phyloP scores from a whole-genome alignment of 2,113 vertebrate genomes.

The Hiodon tergisus region DNA sequence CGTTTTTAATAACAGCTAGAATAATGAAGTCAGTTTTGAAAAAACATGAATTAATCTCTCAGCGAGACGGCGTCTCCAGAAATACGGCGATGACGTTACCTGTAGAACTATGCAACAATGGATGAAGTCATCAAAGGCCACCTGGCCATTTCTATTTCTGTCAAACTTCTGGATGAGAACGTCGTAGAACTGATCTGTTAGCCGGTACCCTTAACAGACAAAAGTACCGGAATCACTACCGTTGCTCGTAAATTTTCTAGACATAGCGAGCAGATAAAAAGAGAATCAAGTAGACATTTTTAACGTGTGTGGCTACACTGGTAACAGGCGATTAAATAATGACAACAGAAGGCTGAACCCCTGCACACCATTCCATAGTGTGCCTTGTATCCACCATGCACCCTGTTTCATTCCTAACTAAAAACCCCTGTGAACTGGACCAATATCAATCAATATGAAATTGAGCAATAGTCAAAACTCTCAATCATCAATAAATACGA shows the following conservation, averaged over 20 bases:
- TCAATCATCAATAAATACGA: too few relatives aligned
- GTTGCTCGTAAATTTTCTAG: too few relatives aligned
- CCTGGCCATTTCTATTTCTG: slow-evolving; percentile 88
- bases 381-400: too few relatives aligned
- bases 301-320: background rate
- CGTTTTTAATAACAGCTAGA: too few relatives aligned
- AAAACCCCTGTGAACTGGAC: too few relatives aligned
- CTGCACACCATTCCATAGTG: too few relatives aligned
- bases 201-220: slow-evolving; percentile 75
- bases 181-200: slow-evolving; percentile 92
- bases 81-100: slow-evolving; percentile 56
- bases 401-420: too few relatives aligned
- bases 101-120: slow-evolving; percentile 96
- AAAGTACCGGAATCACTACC: background rate
- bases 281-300: background rate
- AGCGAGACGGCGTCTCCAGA: background rate
- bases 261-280: background rate
- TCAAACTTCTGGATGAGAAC: slow-evolving; percentile 95
- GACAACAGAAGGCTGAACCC: too few relatives aligned
- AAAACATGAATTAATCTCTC: background rate
- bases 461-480: too few relatives aligned
- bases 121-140: slow-evolving; percentile 98
- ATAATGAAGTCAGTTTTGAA: too few relatives aligned
- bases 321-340: too few relatives aligned
- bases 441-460: too few relatives aligned